Conservation (phyloP, 2,797 vertebrate species). For the Orestias chungarensis region DNA sequence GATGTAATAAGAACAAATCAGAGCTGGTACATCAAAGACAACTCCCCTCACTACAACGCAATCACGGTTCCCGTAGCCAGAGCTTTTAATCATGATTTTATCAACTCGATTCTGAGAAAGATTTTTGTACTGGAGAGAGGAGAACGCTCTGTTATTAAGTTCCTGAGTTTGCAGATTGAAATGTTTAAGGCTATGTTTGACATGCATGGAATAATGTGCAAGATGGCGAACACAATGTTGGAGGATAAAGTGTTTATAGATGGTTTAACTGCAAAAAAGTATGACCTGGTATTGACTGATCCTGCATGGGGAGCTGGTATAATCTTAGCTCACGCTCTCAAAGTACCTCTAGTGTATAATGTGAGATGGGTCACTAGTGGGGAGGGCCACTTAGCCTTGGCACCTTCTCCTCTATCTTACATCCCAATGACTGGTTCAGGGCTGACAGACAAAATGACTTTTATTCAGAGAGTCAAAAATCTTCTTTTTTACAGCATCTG, state of each 20-base stretch:
- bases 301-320: slow-evolving; percentile 54
- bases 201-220: slow-evolving; percentile 30
- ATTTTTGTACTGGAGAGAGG: slow-evolving; percentile 51
- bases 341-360: slow-evolving; percentile 63
- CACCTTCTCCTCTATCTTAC: slow-evolving; percentile 62
- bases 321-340: slow-evolving; percentile 60
- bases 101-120: slow-evolving; percentile 38
- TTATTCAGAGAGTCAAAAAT: slow-evolving; percentile 57
- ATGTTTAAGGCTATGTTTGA: slow-evolving; percentile 48
- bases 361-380: slow-evolving; percentile 49
- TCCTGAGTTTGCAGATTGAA: slow-evolving; percentile 47
- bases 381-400: slow-evolving; percentile 54
- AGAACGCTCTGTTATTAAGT: slow-evolving; percentile 21
- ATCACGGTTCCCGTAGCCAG: slow-evolving; percentile 24
- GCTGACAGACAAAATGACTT: slow-evolving; percentile 52
- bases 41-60: slow-evolving; percentile 31
- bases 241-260: slow-evolving; percentile 38
- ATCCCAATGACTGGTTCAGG: slow-evolving; percentile 51
- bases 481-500: not conserved
- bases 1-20: slow-evolving; percentile 52
- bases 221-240: slow-evolving; percentile 15
- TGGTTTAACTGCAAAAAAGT: slow-evolving; percentile 40
- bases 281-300: slow-evolving; percentile 56
- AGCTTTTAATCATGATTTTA: not conserved
- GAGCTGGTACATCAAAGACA: slow-evolving; percentile 58